These are phyloP conservation scores for Oxyruncus cristatus DNA, from an alignment of 2,113 vertebrate species.

Conservation along the genomic window DNA sequence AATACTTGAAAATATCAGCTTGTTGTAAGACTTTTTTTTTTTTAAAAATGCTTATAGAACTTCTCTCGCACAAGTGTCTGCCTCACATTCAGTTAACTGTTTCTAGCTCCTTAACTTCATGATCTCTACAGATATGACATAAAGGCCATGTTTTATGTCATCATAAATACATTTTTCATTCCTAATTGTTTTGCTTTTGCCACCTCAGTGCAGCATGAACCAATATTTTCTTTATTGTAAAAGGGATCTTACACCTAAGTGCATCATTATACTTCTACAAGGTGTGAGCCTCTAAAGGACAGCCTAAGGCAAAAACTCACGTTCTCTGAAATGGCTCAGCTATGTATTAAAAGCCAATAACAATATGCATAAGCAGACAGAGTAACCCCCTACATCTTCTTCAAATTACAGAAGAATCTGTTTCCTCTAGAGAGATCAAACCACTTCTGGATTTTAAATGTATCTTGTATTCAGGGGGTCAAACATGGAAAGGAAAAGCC, in stretches of 20 bases:
- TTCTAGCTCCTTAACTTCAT: neutral
- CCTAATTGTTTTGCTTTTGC: neutral
- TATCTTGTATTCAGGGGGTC: rapidly evolving
- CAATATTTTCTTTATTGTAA: neutral
- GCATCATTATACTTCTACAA: neutral
- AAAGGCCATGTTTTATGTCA: neutral
- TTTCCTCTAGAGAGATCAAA: neutral
- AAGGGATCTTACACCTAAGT: neutral
- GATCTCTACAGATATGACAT: neutral
- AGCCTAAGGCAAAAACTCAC: neutral
- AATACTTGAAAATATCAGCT: neutral
- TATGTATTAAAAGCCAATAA: neutral
- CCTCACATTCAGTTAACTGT: neutral
- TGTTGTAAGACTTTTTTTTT: neutral
- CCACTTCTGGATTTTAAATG: neutral
- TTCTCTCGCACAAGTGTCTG: neutral
- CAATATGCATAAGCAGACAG: neutral
- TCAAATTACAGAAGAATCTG: neutral
- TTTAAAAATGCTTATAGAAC: neutral
- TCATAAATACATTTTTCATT: neutral
- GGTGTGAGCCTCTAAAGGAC: neutral
- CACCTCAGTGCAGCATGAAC: neutral
- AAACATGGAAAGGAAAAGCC: neutral
- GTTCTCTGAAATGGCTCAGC: neutral
- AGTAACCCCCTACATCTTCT: neutral